Conservation (phyloP, 2,888 invertebrate genomes). For the Melanostoma scalare region DNA sequence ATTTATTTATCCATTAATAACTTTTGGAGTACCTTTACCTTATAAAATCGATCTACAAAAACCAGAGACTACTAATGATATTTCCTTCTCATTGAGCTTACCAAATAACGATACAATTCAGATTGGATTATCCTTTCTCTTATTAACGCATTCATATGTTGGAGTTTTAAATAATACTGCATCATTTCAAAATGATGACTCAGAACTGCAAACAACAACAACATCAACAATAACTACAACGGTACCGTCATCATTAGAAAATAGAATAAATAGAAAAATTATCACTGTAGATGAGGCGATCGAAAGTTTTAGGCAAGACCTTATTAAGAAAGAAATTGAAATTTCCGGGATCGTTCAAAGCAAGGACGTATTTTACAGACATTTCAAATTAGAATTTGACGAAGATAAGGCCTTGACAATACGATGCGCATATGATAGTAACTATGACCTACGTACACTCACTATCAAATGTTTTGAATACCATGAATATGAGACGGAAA, state of each 20-base stretch:
- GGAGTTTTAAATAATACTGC: no score
- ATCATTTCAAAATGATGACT: no score
- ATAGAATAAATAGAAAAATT: constrained; percentile 16
- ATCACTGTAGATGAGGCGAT: constrained; percentile 43
- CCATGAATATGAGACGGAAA: constrained; percentile 42
- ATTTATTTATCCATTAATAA: no score
- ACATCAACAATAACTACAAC: not conserved
- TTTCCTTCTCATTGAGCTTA: no score
- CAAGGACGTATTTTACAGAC: constrained; percentile 49
- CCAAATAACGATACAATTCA: no score
- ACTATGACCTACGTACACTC: constrained; percentile 40
- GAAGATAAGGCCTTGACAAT: constrained; percentile 29
- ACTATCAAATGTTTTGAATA: constrained; percentile 56
- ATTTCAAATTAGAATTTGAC: constrained; percentile 56
- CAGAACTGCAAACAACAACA: no score
- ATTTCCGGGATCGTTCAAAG: constrained; percentile 63
- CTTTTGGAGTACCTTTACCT: no score
- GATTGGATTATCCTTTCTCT: no score
- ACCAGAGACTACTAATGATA: no score
- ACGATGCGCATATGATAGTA: constrained; percentile 57
- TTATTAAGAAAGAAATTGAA: no score
- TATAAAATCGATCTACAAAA: no score
- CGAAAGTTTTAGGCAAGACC: constrained; percentile 47
- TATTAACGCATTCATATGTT: no score
- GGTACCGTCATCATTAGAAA: constrained; percentile 5